Percentiles rank a stretch among this genome's conserved stretches.
phyloP scores from a whole-genome alignment of 2,113 vertebrate species.

The Lepisosteus osseus region DNA sequence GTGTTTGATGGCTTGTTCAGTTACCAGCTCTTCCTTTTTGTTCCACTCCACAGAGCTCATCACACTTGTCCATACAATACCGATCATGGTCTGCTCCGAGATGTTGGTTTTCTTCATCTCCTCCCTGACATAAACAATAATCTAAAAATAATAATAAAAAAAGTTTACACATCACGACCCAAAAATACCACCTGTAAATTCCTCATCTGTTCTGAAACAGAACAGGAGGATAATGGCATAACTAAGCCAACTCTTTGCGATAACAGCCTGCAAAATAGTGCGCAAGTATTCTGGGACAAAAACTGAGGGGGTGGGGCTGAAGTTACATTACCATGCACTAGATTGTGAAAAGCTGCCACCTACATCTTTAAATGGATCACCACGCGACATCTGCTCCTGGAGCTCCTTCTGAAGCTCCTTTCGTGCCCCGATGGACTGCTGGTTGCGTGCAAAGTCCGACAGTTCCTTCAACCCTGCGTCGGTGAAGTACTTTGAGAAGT shows the following conservation, averaged over 20 bases:
- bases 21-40: conserved; percentile 98
- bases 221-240: no score
- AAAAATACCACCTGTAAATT: background rate
- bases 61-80: conserved; percentile 91
- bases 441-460: conserved; percentile 92
- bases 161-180: background rate
- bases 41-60: conserved; percentile 98
- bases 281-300: background rate
- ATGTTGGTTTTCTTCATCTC: conserved; percentile 97
- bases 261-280: no score
- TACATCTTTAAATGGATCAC: conserved; percentile 92
- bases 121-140: conserved; percentile 87
- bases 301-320: background rate
- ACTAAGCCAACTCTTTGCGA: no score
- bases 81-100: conserved; percentile 88
- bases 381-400: conserved; percentile 89
- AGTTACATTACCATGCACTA: background rate
- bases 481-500: conserved; percentile 98
- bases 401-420: conserved; percentile 97
- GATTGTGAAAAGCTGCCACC: conserved; percentile 13
- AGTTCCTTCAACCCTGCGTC: conserved; percentile 95
- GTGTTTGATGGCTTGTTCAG: conserved; percentile 99
- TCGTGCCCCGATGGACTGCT: conserved; percentile 92
- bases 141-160: conserved; percentile 57
- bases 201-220: background rate